Conservation (phyloP, 2,797 vertebrate species). For the Pseudochirops cupreus region DNA sequence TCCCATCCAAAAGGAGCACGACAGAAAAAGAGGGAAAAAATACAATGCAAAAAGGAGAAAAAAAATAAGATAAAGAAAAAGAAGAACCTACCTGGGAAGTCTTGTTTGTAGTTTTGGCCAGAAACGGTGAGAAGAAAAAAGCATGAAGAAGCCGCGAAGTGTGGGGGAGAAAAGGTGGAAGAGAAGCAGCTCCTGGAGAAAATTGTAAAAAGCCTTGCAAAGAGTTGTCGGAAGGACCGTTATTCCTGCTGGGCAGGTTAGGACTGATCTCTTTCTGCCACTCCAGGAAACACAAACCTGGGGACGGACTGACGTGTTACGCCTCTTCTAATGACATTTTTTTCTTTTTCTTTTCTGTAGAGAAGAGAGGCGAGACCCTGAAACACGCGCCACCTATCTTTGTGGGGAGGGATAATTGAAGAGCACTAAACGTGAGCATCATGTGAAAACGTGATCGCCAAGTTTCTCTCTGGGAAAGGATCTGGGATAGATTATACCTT, state of each 20-base stretch:
- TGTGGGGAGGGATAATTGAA: conserved; percentile 99
- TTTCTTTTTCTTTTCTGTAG: conserved; percentile 97
- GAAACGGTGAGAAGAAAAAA: conserved; percentile 89
- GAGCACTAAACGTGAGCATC: conserved; percentile 99
- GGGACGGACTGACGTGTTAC: conserved; percentile 99
- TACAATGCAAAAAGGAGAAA: conserved; percentile 55
- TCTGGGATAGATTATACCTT: conserved; percentile 93
- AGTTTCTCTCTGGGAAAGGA: conserved; percentile 91
- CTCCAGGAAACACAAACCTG: conserved; percentile 99
- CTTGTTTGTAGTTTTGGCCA: conserved; percentile 90
- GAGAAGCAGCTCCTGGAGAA: conserved; percentile 90
- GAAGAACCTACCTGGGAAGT: conserved; percentile 91
- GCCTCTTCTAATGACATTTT: conserved; percentile 99
- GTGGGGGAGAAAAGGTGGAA: conserved; percentile 87
- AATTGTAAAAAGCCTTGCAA: conserved; percentile 94
- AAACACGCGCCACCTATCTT: conserved; percentile 99
- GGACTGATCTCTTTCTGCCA: conserved; percentile 99
- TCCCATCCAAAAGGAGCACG: conserved; percentile 71
- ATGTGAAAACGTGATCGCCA: conserved; percentile 95
- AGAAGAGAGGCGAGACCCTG: conserved; percentile 96
- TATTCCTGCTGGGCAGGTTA: conserved; percentile 99
- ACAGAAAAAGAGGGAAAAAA: conserved; percentile 59
- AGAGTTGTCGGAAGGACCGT: conserved; percentile 97
- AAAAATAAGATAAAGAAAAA: conserved; percentile 82
- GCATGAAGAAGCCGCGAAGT: conserved; percentile 89